Conservation (phyloP, 2,888 invertebrate species). For the Poecilobothrus nobilitatus region DNA sequence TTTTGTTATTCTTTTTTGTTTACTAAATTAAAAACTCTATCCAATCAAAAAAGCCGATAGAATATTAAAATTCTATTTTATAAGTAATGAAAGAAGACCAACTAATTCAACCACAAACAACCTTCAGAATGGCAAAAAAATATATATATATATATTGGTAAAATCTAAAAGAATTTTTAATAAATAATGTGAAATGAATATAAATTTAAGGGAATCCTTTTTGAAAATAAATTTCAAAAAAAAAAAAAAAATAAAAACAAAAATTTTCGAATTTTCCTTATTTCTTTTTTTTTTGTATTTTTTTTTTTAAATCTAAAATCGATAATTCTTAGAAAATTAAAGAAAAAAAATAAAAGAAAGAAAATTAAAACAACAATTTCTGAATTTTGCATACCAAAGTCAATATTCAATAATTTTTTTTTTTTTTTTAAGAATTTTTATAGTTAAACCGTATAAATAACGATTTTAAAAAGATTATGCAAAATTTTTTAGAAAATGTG, state of each 20-base stretch:
- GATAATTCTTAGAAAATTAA: too few relatives aligned
- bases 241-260: background rate
- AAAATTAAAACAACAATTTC: too few relatives aligned
- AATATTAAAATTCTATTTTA: background rate
- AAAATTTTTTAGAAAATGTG: too few relatives aligned
- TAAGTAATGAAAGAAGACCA: background rate
- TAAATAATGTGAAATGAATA: conserved; percentile 3
- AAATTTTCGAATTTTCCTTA: background rate
- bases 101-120: background rate
- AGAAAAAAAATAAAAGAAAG: too few relatives aligned
- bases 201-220: background rate
- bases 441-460: too few relatives aligned
- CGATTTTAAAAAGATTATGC: too few relatives aligned
- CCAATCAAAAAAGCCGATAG: background rate
- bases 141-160: background rate
- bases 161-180: background rate
- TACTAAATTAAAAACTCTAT: background rate
- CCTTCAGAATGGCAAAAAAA: background rate
- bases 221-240: background rate
- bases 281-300: too few relatives aligned
- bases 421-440: too few relatives aligned
- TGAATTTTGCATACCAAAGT: too few relatives aligned
- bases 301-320: too few relatives aligned
- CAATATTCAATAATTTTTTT: too few relatives aligned
- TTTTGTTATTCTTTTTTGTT: too few relatives aligned